These are phyloP conservation scores for Pangasius larnaudii DNA, from an alignment of 2,797 vertebrate genomes.

Conservation along the genomic window DNA sequence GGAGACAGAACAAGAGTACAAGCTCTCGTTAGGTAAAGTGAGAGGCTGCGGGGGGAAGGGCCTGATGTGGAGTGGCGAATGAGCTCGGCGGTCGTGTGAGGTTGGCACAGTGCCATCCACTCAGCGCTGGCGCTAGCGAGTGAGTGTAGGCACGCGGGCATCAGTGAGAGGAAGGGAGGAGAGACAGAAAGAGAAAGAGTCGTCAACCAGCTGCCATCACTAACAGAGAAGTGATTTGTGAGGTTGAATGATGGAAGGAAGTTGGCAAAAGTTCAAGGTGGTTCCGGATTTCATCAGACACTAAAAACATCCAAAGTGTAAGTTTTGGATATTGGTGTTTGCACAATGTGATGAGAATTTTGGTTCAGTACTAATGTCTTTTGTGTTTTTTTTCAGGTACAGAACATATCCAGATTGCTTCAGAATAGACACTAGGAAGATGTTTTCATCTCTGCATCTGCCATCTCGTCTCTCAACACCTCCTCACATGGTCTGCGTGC, in stretches of 20 bases:
- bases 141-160: slow-evolving; percentile 77
- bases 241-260: slow-evolving; percentile 26
- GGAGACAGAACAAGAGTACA: slow-evolving; percentile 35
- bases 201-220: slow-evolving; percentile 61
- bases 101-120: slow-evolving; percentile 99
- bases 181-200: slow-evolving; percentile 78
- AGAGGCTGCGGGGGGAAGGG: slow-evolving; percentile 78
- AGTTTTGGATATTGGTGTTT: slow-evolving; percentile 20
- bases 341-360: neutral
- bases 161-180: slow-evolving; percentile 76
- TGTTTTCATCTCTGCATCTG: neutral
- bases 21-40: slow-evolving; percentile 46
- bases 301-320: slow-evolving; percentile 12
- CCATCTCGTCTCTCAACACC: neutral
- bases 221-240: slow-evolving; percentile 48
- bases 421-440: neutral
- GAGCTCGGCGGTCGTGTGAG: slow-evolving; percentile 91
- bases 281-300: slow-evolving; percentile 13
- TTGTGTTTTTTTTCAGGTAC: neutral
- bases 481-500: neutral
- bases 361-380: neutral
- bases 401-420: neutral
- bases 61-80: slow-evolving; percentile 90
- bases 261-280: slow-evolving; percentile 50
- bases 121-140: slow-evolving; percentile 94